phyloP scores from a whole-genome alignment of 2,797 vertebrate genomes.

The Darevskia nairensis region DNA sequence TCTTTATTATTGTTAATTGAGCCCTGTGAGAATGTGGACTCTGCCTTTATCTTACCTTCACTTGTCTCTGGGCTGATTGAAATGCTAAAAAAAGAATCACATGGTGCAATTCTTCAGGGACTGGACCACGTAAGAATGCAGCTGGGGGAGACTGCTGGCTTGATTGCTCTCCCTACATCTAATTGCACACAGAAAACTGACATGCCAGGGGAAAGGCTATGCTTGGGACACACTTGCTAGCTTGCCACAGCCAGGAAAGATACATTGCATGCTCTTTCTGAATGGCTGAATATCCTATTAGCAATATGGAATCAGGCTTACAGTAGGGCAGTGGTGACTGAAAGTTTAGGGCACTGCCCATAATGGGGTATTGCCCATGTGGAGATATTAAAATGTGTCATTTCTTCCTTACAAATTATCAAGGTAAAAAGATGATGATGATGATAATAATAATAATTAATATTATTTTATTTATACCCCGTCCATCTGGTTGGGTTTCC shows the following conservation, averaged over 20 bases:
- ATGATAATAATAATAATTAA: too few species aligned
- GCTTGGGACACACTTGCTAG: neutral
- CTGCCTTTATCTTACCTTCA: slow-evolving; percentile 23
- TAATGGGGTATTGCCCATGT: neutral
- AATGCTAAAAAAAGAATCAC: neutral
- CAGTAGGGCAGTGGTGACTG: neutral
- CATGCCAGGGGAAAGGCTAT: neutral
- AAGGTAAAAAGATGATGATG: too few species aligned
- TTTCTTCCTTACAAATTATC: neutral
- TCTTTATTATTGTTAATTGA: slow-evolving; percentile 42
- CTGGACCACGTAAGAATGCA: neutral
- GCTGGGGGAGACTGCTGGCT: neutral
- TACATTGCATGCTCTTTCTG: neutral
- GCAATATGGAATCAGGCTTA: slow-evolving; percentile 20
- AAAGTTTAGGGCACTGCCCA: neutral
- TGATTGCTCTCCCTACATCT: neutral
- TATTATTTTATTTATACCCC: too few species aligned
- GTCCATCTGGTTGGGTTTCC: too few species aligned
- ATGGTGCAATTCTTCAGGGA: neutral
- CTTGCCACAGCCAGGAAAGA: neutral
- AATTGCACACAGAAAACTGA: neutral
- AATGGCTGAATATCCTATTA: neutral
- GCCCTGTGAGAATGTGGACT: slow-evolving; percentile 18
- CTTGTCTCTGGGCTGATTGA: neutral
- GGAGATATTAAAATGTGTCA: neutral